These are phyloP conservation scores for Bombyx huttoni DNA, from an alignment of 2,888 invertebrate species.

Conservation along the genomic window DNA sequence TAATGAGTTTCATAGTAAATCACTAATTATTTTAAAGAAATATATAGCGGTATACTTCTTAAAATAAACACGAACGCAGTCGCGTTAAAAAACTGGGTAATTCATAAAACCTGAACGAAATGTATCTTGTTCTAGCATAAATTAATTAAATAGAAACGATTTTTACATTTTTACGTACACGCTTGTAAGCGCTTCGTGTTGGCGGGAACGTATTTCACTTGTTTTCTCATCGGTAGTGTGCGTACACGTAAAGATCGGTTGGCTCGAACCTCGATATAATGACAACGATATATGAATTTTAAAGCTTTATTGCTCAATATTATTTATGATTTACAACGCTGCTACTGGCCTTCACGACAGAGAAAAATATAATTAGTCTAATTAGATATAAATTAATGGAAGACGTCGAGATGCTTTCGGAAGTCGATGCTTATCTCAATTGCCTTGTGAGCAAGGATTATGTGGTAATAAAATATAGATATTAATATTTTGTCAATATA, in stretches of 20 bases:
- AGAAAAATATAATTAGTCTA: constrained; percentile 21
- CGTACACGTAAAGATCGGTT: background rate
- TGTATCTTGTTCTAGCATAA: background rate
- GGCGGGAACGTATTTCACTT: background rate
- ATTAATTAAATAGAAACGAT: background rate
- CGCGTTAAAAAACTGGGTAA: background rate
- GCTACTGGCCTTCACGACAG: constrained; percentile 26
- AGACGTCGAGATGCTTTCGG: constrained; percentile 29
- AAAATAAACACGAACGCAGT: background rate
- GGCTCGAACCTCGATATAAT: constrained; percentile 19
- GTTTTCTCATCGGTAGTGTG: background rate
- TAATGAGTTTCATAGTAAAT: too few species aligned
- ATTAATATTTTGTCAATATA: constrained; percentile 8
- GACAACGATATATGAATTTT: constrained; percentile 12
- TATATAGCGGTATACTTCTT: background rate
- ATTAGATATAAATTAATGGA: constrained; percentile 23
- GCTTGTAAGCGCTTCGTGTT: background rate
- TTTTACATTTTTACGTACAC: background rate
- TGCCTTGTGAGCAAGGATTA: constrained; percentile 34
- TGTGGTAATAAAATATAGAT: constrained; percentile 24
- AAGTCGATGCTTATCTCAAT: constrained; percentile 41
- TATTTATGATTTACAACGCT: constrained; percentile 19
- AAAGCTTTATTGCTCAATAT: constrained; percentile 16
- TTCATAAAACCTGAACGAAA: background rate
- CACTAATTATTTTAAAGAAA: too few species aligned